Evolutionary conservation across 2,888 invertebrate genomes (phyloP).

Genomic region (Osmoderma eremita): DNA sequence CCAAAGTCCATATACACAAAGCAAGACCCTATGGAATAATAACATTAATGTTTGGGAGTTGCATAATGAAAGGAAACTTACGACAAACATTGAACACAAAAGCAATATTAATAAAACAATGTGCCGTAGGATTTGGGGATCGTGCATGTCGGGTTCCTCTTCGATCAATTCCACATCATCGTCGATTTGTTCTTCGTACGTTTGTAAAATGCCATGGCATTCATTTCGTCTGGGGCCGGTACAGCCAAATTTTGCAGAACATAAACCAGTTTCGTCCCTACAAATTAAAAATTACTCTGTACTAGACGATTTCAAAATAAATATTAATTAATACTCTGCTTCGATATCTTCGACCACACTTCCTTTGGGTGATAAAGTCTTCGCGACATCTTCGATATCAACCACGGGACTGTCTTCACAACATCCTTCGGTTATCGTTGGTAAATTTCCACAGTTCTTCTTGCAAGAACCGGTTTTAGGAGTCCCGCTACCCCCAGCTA

Average conservation of each 20-base stretch:
- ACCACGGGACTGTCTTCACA: constrained; percentile 59
- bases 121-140: constrained; percentile 82
- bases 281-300: not conserved
- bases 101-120: constrained; percentile 83
- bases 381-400: constrained; percentile 73
- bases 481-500: constrained; percentile 8
- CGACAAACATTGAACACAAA: constrained; percentile 88
- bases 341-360: constrained; percentile 5
- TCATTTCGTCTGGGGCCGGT: constrained; percentile 64
- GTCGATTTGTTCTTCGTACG: constrained; percentile 66
- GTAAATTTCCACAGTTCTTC: constrained; percentile 53
- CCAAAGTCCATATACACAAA: constrained; percentile 81
- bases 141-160: constrained; percentile 67
- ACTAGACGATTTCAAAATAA: too few species aligned
- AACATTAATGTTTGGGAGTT: too few species aligned
- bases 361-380: constrained; percentile 24
- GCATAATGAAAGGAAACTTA: constrained; percentile 70
- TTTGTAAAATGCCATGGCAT: constrained; percentile 66
- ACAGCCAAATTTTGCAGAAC: constrained; percentile 67
- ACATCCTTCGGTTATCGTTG: constrained; percentile 62
- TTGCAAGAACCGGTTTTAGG: constrained; percentile 22
- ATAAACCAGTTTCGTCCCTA: constrained; percentile 54
- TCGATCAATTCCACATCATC: constrained; percentile 67
- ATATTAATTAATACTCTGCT: not conserved
- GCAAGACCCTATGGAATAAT: constrained; percentile 76